Percentiles rank a stretch among this genome's conserved stretches.
These are phyloP conservation scores for Acropternis orthonyx DNA, from an alignment of 2,797 vertebrate genomes.

Conservation along the genomic window DNA sequence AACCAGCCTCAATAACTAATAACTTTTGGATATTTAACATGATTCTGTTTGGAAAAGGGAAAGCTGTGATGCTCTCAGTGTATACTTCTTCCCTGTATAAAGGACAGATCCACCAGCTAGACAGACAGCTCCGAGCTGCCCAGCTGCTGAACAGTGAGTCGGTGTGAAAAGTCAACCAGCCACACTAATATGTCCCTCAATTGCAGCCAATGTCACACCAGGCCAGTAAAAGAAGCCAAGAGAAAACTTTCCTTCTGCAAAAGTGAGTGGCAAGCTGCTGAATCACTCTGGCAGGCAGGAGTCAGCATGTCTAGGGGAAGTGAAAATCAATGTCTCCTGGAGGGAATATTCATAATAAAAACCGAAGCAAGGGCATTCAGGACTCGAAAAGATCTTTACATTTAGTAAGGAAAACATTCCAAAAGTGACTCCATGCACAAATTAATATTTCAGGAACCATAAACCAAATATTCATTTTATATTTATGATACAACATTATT, in stretches of 20 bases:
- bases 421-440: slow-evolving; percentile 26
- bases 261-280: slow-evolving; percentile 51
- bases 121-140: background rate
- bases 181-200: background rate
- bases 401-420: slow-evolving; percentile 37
- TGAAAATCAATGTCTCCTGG: slow-evolving; percentile 42
- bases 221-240: background rate
- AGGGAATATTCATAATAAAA: slow-evolving; percentile 67
- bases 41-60: background rate
- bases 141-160: background rate
- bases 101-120: background rate
- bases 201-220: background rate
- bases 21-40: background rate
- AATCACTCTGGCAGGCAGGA: slow-evolving; percentile 61
- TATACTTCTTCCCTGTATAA: background rate
- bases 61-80: background rate
- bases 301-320: slow-evolving; percentile 42
- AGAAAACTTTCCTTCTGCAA: slow-evolving; percentile 30
- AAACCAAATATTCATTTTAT: slow-evolving; percentile 69
- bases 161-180: background rate
- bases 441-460: slow-evolving; percentile 65
- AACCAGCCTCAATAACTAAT: background rate
- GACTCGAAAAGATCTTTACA: slow-evolving; percentile 20
- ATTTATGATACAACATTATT: slow-evolving; percentile 64
- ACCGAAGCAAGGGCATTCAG: slow-evolving; percentile 50